phyloP scores from a whole-genome alignment of 2,888 invertebrate genomes.

The Syrista parreyssii region DNA sequence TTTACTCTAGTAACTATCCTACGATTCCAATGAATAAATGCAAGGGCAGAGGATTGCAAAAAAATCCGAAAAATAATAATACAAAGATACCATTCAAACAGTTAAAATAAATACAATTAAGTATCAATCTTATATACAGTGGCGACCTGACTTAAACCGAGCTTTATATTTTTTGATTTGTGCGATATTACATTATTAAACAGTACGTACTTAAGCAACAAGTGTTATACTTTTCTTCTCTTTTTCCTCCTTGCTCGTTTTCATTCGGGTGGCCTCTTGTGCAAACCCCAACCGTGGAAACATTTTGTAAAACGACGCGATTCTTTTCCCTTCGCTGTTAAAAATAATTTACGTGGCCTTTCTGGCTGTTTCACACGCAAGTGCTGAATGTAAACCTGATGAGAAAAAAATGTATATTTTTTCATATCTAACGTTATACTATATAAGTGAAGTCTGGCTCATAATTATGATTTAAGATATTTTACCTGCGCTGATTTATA shows the following conservation, averaged over 20 bases:
- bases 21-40: background rate
- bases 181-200: background rate
- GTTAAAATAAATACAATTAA: background rate
- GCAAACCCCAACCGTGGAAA: constrained; percentile 98
- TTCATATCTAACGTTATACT: background rate
- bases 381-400: constrained; percentile 96
- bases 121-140: background rate
- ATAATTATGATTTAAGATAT: constrained; percentile 1
- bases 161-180: background rate
- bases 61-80: background rate
- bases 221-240: background rate
- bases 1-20: background rate
- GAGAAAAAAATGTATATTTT: constrained; percentile 12
- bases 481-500: constrained; percentile 96
- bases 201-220: background rate
- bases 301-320: constrained; percentile 95
- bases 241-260: constrained; percentile 5
- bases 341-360: constrained; percentile 87
- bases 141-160: background rate
- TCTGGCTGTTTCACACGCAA: constrained; percentile 95
- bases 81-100: background rate
- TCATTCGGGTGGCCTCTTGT: constrained; percentile 84
- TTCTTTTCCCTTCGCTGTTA: constrained; percentile 96
- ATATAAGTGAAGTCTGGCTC: background rate
- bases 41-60: background rate